Base-by-base conservation (phyloP, 2,113 vertebrate genomes). In the Mirza zaza region DNA sequence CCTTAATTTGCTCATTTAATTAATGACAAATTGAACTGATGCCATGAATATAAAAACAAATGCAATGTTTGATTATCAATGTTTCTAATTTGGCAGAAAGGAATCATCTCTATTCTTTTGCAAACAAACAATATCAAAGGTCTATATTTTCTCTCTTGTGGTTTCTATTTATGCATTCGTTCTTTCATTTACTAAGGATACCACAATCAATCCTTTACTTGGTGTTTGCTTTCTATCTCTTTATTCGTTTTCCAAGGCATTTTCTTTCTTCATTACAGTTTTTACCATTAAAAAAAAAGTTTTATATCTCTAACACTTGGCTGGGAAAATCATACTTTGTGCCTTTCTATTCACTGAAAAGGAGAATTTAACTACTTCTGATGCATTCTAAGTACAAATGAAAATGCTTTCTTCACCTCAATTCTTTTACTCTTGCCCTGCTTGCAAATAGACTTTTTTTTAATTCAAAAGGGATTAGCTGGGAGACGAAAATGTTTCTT, bases 31-130 rank as follows among this genome's bases (percentile, higher is more conserved):
- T 68, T 59, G 59, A 82, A 86, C 29, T 8, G 61, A 87, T 79
- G 21, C 52, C n/a, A 63, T 82, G 89, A 91, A 36, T 80, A 61
- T 73, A 80, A 90, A 92, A 95, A 85, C 27, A 94, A 79, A 57
- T 25, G n/a, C 27, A 36, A 39, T 55, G 42, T 57, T 77, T 75
- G 71, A 20, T 42, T 48, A 65, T 68, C 39, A 59, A 0, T 42
- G 48, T 80, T 95, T 91, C 71, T 77, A 13, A 92, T 88, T 36
- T 29, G 45, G 36, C 63, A 45, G 76, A 89, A 88, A 65, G 45
- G 36, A 76, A 61, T 76, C 3, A 2, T 21, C 52, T 36, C 21
- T 36, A 13, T 80, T 34, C 52, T 91, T 85, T 83, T 18, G 55
- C 50, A 84, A 57, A 48, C 63, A 59, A 52, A 65, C 1, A 67